Evolutionary conservation across 1,140 invertebrate species (phyloP).

Genomic region (Zaprionus capensis): DNA sequence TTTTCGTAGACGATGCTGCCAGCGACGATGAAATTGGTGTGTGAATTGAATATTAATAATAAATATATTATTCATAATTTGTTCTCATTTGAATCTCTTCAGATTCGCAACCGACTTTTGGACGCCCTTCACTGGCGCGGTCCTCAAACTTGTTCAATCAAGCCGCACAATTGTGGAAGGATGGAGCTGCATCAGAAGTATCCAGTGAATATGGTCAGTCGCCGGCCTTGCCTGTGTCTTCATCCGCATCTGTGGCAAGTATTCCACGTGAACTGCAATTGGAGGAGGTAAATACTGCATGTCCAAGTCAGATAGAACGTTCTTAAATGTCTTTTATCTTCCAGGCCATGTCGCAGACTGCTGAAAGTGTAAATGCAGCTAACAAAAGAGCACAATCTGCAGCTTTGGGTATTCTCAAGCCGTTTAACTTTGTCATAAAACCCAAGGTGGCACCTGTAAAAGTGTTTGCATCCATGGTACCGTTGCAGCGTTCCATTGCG

Average conservation of each 20-base stretch:
- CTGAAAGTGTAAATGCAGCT: slow-evolving; percentile 31
- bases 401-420: slow-evolving; percentile 19
- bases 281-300: slow-evolving; percentile 43
- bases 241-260: slow-evolving; percentile 66
- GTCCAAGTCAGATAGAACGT: background rate
- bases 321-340: background rate
- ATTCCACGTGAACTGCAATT: slow-evolving; percentile 60
- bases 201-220: slow-evolving; percentile 72
- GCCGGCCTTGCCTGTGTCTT: slow-evolving; percentile 53
- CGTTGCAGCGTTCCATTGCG: slow-evolving; percentile 84
- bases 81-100: background rate
- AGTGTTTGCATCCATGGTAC: slow-evolving; percentile 84
- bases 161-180: slow-evolving; percentile 49
- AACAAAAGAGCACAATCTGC: slow-evolving; percentile 2
- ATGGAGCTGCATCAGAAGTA: slow-evolving; percentile 52
- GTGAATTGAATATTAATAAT: background rate
- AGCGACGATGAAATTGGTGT: slow-evolving; percentile 54
- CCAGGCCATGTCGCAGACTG: slow-evolving; percentile 56
- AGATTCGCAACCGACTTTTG: slow-evolving; percentile 6
- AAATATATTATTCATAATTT: background rate
- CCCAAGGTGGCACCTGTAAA: slow-evolving; percentile 83
- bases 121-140: background rate
- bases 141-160: slow-evolving; percentile 20
- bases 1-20: slow-evolving; percentile 83
- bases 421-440: slow-evolving; percentile 64